Percentiles rank a stretch among this genome's conserved stretches.
phyloP scores from a whole-genome alignment of 2,888 invertebrate species.

The Cyclophora albipunctata region DNA sequence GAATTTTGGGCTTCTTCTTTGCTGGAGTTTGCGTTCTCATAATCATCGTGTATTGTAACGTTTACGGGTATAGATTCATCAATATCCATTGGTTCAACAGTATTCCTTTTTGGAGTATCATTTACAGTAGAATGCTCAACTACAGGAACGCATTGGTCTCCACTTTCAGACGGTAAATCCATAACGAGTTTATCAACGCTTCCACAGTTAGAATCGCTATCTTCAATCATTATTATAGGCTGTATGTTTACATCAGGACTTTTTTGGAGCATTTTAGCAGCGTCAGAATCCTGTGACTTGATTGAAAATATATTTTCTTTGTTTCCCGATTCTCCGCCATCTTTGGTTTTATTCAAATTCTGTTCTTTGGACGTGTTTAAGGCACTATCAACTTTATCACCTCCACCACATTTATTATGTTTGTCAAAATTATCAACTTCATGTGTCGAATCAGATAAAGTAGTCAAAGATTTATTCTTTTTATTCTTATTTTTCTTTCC shows the following conservation, averaged over 20 bases:
- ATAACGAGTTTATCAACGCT: constrained; percentile 21
- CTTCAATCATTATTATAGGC: constrained; percentile 44
- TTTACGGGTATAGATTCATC: constrained; percentile 58
- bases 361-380: background rate
- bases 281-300: constrained; percentile 14
- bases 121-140: constrained; percentile 27
- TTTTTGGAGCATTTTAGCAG: constrained; percentile 35
- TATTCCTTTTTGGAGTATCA: constrained; percentile 21
- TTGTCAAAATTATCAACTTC: constrained; percentile 1
- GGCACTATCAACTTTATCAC: background rate
- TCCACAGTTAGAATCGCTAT: constrained; percentile 46
- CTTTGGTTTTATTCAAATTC: background rate
- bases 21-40: constrained; percentile 17
- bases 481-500: constrained; percentile 34
- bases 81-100: constrained; percentile 65
- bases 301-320: constrained; percentile 11
- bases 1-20: constrained; percentile 1
- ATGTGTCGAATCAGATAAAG: constrained; percentile 18
- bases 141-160: constrained; percentile 60
- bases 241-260: constrained; percentile 30
- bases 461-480: constrained; percentile 54
- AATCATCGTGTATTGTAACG: constrained; percentile 30
- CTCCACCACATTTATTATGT: too few species aligned
- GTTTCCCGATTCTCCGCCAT: constrained; percentile 3
- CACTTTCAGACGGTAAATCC: constrained; percentile 26